These are phyloP conservation scores for Pristionchus pacificus DNA, from an alignment of 1,140 invertebrate species.

Conservation along the genomic window DNA sequence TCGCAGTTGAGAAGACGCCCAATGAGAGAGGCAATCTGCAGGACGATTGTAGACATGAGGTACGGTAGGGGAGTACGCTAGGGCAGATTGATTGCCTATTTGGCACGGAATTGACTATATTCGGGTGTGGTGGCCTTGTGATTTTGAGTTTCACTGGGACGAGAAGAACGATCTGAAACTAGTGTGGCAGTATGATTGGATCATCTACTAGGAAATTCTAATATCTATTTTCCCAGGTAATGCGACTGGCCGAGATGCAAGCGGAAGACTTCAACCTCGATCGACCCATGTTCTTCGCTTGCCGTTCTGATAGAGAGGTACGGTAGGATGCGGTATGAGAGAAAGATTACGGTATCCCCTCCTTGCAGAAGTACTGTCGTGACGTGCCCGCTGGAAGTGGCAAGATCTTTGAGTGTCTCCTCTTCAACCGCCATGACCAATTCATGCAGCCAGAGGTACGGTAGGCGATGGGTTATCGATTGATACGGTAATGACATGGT, in stretches of 20 bases:
- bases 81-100: too few relatives aligned
- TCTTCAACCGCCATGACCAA: constrained; percentile 76
- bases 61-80: background rate
- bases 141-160: too few relatives aligned
- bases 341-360: background rate
- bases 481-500: constrained; percentile 15
- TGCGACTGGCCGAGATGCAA: constrained; percentile 80
- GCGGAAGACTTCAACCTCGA: constrained; percentile 86
- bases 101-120: too few relatives aligned
- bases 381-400: constrained; percentile 65
- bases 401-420: constrained; percentile 84
- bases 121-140: too few relatives aligned
- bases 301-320: constrained; percentile 73
- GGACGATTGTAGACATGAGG: constrained; percentile 69
- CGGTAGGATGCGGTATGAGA: background rate
- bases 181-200: background rate
- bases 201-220: too few relatives aligned
- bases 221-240: too few relatives aligned
- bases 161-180: too few relatives aligned
- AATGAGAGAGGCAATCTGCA: constrained; percentile 57
- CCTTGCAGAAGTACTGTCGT: constrained; percentile 58
- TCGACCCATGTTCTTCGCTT: constrained; percentile 80
- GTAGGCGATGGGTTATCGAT: background rate
- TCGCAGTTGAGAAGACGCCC: constrained; percentile 58
- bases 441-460: constrained; percentile 64